These are phyloP conservation scores for Parasteatoda lunata DNA, from an alignment of 2,888 invertebrate species.

Conservation along the genomic window DNA sequence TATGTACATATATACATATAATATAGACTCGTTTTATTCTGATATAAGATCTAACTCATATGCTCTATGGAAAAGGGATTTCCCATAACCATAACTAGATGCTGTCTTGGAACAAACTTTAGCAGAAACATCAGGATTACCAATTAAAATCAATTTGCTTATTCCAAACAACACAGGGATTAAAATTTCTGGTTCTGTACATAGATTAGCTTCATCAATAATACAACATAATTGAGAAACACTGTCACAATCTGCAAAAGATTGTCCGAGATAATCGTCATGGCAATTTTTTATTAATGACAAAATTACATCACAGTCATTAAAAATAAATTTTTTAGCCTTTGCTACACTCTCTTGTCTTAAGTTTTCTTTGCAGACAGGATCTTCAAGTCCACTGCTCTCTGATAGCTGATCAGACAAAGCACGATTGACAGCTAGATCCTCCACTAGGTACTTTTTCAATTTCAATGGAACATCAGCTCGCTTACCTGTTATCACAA, in stretches of 20 bases:
- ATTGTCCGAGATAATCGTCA: conserved; percentile 57
- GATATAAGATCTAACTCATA: conserved; percentile 47
- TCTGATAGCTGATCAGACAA: background rate
- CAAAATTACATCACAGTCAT: conserved; percentile 81
- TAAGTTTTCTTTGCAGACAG: background rate
- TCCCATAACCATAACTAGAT: conserved; percentile 47
- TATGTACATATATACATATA: background rate
- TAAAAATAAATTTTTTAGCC: conserved; percentile 55
- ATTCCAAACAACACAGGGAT: conserved; percentile 86
- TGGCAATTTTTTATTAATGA: conserved; percentile 80
- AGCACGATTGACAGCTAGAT: conserved; percentile 15
- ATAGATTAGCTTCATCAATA: conserved; percentile 91
- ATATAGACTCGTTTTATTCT: conserved; percentile 28
- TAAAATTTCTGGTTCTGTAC: conserved; percentile 86
- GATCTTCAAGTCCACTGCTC: background rate
- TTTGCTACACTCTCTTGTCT: conserved; percentile 9
- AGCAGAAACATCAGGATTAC: conserved; percentile 90
- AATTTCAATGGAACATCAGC: conserved; percentile 39
- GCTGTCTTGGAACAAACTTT: conserved; percentile 83
- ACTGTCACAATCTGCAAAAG: conserved; percentile 49
- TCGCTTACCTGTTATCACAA: conserved; percentile 32
- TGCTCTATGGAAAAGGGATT: conserved; percentile 70
- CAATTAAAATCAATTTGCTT: conserved; percentile 85
- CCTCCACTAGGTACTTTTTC: conserved; percentile 42
- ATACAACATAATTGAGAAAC: conserved; percentile 79